These are phyloP conservation scores for Copidosoma floridanum DNA, from an alignment of 1,140 invertebrate genomes.

Conservation along the genomic window DNA sequence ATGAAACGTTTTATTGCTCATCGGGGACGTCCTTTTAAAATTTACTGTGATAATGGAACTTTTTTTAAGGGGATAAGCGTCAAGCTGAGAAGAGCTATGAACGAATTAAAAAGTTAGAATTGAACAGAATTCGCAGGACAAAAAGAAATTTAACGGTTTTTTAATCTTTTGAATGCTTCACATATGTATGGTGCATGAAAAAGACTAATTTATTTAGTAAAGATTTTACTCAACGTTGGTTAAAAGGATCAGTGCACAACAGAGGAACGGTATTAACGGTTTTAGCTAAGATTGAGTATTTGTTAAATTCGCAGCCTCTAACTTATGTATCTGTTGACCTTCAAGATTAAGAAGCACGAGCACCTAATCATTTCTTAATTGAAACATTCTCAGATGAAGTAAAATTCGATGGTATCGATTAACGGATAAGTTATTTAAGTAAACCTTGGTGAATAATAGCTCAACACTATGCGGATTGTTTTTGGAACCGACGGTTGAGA, in stretches of 20 bases:
- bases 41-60: constrained; percentile 38
- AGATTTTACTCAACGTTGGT: neutral
- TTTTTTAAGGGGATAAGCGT: constrained; percentile 26
- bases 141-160: neutral
- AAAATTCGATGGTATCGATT: neutral
- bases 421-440: neutral
- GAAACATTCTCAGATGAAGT: constrained; percentile 1
- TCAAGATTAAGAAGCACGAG: constrained; percentile 35
- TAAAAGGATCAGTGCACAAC: neutral
- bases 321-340: constrained; percentile 35
- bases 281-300: constrained; percentile 1
- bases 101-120: neutral
- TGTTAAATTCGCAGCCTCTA: constrained; percentile 31
- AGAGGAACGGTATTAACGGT: constrained; percentile 3
- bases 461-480: too few species aligned
- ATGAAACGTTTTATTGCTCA: constrained; percentile 32
- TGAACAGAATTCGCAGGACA: neutral
- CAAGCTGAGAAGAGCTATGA: neutral
- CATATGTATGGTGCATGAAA: too few species aligned
- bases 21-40: too few species aligned
- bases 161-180: constrained; percentile 10
- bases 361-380: constrained; percentile 41
- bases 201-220: constrained; percentile 1
- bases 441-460: constrained; percentile 19
- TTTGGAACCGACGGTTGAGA: constrained; percentile 36